A percentile compares a stretch with the other conserved stretches of the same genome.
Conservation (phyloP, 2,888 invertebrate genomes). For the Leptothorax acervorum region DNA sequence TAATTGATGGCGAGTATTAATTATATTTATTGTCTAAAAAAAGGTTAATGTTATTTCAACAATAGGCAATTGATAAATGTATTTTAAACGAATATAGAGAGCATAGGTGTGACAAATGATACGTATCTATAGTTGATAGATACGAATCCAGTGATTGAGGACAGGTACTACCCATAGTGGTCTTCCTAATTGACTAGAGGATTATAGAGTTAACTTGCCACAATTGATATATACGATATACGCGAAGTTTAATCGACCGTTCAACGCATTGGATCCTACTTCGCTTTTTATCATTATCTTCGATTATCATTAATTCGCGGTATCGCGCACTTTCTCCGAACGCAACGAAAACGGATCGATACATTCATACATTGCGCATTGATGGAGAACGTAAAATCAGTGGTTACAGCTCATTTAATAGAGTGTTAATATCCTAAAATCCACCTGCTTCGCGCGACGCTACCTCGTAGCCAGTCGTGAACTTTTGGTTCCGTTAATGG, state of each 20-base stretch:
- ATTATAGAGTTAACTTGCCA: constrained; percentile 8
- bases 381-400: constrained; percentile 42
- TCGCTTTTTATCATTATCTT: no score
- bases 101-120: background rate
- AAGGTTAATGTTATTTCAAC: background rate
- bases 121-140: background rate
- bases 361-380: constrained; percentile 19
- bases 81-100: background rate
- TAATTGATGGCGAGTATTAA: background rate
- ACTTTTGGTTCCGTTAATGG: constrained; percentile 43
- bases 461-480: constrained; percentile 11
- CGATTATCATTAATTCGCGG: constrained; percentile 48
- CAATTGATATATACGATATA: constrained; percentile 9
- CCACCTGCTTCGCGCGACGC: constrained; percentile 13
- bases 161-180: background rate
- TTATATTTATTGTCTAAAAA: background rate
- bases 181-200: background rate
- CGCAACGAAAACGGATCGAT: constrained; percentile 43
- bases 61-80: background rate
- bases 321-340: background rate
- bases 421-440: constrained; percentile 55
- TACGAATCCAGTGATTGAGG: background rate
- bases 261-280: constrained; percentile 3
- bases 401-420: constrained; percentile 52
- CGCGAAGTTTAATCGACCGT: constrained; percentile 16